These are phyloP conservation scores for Hyperoplus immaculatus DNA, from an alignment of 2,797 vertebrate genomes.

Conservation along the genomic window DNA sequence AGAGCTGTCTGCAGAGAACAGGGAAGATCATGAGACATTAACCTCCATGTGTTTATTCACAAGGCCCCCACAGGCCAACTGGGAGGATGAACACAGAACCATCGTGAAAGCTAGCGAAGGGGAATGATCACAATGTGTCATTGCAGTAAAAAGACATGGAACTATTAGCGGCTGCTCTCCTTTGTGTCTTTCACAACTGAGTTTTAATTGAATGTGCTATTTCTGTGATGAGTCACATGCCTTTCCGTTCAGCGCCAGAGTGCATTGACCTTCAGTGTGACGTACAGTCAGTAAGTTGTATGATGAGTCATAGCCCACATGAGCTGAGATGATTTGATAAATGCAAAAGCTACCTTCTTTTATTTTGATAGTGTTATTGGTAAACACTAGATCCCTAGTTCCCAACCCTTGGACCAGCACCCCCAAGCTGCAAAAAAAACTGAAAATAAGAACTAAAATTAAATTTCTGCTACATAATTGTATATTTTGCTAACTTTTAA, in stretches of 20 bases:
- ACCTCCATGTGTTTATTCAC: conserved; percentile 82
- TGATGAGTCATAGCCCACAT: conserved; percentile 76
- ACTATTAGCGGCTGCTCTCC: conserved; percentile 63
- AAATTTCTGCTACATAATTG: neutral
- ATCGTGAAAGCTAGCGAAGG: conserved; percentile 64
- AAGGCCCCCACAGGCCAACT: conserved; percentile 74
- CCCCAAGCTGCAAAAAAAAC: neutral
- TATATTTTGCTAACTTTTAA: conserved; percentile 3
- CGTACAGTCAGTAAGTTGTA: conserved; percentile 61
- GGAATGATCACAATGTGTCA: conserved; percentile 79
- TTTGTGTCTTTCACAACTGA: conserved; percentile 73
- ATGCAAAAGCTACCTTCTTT: conserved; percentile 44
- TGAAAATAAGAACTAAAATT: neutral
- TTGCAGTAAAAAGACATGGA: conserved; percentile 66
- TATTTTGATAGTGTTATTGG: conserved; percentile 11
- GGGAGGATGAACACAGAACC: conserved; percentile 73
- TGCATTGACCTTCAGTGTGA: conserved; percentile 74
- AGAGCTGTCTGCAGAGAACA: conserved; percentile 74
- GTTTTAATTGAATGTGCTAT: conserved; percentile 76
- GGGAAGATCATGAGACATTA: conserved; percentile 76
- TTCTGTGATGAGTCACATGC: conserved; percentile 74
- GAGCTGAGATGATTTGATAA: conserved; percentile 58
- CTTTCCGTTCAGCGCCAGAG: conserved; percentile 56
- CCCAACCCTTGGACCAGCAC: neutral
- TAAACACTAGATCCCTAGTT: neutral